Evolutionary conservation across 2,888 invertebrate genomes (phyloP).

Genomic region (Amitus sp.): DNA sequence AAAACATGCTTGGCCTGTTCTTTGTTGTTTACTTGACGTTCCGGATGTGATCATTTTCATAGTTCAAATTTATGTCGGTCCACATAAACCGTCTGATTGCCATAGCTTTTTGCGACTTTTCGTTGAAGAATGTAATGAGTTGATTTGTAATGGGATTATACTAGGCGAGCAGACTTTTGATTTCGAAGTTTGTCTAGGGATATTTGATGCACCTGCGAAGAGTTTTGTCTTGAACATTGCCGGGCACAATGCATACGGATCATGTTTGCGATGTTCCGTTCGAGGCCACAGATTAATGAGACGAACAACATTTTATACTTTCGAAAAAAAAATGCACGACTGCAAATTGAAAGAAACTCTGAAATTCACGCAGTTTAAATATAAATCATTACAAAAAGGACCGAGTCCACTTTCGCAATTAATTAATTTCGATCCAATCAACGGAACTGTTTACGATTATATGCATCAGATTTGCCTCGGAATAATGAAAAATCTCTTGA

Average conservation of each 20-base stretch:
- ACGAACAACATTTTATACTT: not conserved
- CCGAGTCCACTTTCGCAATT: not conserved
- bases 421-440: not conserved
- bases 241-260: not conserved
- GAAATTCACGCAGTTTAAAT: too few relatives aligned
- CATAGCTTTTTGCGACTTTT: not conserved
- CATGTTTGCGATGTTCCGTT: not conserved
- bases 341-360: too few relatives aligned
- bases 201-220: slow-evolving; percentile 2
- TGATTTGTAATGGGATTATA: not conserved
- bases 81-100: not conserved
- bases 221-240: not conserved
- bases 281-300: not conserved
- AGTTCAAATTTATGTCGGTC: not conserved
- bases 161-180: not conserved
- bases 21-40: not conserved
- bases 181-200: not conserved
- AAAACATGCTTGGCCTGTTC: not conserved
- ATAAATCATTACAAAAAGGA: not conserved
- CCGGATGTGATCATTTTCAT: not conserved
- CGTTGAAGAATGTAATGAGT: not conserved
- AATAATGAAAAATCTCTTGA: not conserved
- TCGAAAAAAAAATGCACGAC: not conserved
- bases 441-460: not conserved
- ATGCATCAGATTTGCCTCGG: not conserved